These are phyloP conservation scores for Pteria penguin DNA, from an alignment of 2,888 invertebrate genomes.

Conservation along the genomic window DNA sequence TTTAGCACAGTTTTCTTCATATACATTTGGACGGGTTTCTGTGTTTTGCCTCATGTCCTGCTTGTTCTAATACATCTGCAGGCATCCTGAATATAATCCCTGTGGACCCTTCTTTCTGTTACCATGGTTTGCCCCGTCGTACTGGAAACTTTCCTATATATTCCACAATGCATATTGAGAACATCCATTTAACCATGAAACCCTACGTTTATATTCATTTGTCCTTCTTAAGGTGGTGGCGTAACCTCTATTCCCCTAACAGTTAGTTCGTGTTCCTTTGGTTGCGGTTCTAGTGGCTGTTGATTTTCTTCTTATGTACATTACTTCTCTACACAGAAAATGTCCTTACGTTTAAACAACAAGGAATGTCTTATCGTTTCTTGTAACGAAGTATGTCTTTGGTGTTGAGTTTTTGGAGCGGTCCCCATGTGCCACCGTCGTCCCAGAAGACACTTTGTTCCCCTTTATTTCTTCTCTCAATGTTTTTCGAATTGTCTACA, in stretches of 20 bases:
- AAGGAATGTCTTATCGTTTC: not conserved
- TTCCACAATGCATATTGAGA: not conserved
- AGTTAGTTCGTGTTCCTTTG: not conserved
- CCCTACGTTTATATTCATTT: not conserved
- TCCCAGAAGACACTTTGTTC: not conserved
- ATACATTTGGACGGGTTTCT: not conserved
- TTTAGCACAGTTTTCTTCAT: not conserved
- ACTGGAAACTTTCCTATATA: constrained; percentile 15
- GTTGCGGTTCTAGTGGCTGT: not conserved
- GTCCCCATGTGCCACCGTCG: not conserved
- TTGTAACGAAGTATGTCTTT: not conserved
- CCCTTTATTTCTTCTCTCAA: not conserved
- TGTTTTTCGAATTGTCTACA: not conserved
- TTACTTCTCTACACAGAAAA: not conserved
- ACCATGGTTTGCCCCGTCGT: not conserved
- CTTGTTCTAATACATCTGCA: not conserved
- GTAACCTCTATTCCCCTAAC: not conserved
- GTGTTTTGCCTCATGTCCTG: not conserved
- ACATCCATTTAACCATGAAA: not conserved
- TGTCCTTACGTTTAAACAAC: not conserved
- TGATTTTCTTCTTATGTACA: not conserved
- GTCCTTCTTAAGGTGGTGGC: not conserved
- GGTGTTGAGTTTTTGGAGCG: not conserved
- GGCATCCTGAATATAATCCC: not conserved
- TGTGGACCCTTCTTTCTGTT: not conserved